Percentiles rank a stretch among this genome's conserved stretches.
phyloP scores from a whole-genome alignment of 2,888 invertebrate species.

The Hyalella azteca region DNA sequence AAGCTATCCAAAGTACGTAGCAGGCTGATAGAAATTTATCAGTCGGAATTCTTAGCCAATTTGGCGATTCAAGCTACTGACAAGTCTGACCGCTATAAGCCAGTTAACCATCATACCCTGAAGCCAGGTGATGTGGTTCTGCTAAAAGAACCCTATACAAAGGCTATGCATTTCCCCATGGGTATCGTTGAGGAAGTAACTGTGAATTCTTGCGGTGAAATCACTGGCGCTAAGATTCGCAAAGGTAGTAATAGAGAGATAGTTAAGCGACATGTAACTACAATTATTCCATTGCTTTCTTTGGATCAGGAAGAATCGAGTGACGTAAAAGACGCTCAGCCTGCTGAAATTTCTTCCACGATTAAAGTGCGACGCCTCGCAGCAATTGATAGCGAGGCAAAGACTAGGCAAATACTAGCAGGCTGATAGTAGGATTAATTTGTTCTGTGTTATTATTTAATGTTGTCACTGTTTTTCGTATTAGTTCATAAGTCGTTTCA shows the following conservation, averaged over 20 bases:
- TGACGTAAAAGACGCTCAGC: background rate
- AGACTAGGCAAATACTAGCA: background rate
- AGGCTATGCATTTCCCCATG: background rate
- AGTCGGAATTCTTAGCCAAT: background rate
- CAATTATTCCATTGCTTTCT: conserved; percentile 7
- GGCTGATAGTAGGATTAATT: background rate
- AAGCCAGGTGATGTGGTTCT: background rate
- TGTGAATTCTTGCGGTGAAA: background rate
- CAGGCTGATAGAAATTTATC: background rate
- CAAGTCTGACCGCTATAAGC: background rate
- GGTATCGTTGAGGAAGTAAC: background rate
- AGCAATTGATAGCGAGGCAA: background rate
- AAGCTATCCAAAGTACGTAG: background rate
- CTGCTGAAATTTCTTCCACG: background rate
- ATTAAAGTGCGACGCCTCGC: background rate
- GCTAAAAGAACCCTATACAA: background rate
- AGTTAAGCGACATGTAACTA: background rate
- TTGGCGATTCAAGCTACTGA: background rate
- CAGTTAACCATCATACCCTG: background rate
- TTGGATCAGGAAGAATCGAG: background rate
- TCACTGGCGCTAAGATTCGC: background rate
- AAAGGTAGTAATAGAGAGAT: background rate
- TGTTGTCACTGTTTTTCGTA: background rate
- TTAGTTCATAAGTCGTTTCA: background rate
- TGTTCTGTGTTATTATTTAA: background rate